A percentile compares a stretch with the other conserved stretches of the same genome.
Evolutionary conservation across 2,113 vertebrate genomes (phyloP).

Genomic region (Pelusios castaneus): DNA sequence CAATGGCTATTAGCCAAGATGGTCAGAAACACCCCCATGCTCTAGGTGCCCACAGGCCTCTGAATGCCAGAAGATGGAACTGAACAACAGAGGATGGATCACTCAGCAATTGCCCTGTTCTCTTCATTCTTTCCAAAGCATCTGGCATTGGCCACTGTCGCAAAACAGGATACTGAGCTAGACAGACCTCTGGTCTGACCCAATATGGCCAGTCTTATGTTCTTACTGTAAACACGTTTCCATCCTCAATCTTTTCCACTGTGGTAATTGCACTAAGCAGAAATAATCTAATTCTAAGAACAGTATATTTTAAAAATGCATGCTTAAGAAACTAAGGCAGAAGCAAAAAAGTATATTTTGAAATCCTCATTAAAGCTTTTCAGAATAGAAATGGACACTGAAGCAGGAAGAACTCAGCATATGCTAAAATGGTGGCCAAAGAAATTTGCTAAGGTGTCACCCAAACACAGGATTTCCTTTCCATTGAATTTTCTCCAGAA

Average conservation of each 20-base stretch:
- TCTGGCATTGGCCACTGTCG: neutral
- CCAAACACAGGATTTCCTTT: neutral
- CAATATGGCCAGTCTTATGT: neutral
- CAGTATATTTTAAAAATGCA: neutral
- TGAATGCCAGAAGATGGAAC: neutral
- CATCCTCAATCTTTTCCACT: neutral
- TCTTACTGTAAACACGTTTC: neutral
- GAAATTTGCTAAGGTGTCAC: neutral
- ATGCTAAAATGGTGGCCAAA: fast-evolving
- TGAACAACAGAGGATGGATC: neutral
- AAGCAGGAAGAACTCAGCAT: neutral
- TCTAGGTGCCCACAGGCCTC: neutral
- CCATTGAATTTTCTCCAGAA: constrained; percentile 34
- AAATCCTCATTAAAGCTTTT: constrained; percentile 15
- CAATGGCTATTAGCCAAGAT: neutral
- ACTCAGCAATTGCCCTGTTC: neutral
- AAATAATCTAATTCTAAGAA: neutral
- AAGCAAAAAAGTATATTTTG: neutral
- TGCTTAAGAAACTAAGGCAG: neutral
- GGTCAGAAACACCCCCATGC: neutral
- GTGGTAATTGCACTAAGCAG: neutral
- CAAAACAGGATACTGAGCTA: neutral
- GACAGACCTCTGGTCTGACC: neutral
- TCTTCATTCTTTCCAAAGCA: neutral
- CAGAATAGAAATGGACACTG: constrained; percentile 7